Base-by-base conservation (phyloP, 1,140 invertebrate genomes). In the Oppia nitens region DNA sequence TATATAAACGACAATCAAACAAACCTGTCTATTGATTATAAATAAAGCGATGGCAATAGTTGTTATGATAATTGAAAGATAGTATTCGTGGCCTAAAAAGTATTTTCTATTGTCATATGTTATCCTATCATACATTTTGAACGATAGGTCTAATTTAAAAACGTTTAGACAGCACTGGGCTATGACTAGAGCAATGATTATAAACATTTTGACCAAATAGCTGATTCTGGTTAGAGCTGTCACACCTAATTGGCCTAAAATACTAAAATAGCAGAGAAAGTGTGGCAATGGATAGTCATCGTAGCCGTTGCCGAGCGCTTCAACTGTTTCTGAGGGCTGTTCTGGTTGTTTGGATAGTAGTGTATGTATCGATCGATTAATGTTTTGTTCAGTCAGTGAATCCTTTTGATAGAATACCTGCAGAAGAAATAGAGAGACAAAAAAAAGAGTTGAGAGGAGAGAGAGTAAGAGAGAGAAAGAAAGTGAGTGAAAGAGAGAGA, bases 181-280 rank as follows among this genome's bases (percentile, higher is more conserved):
- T 51, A 73, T 72, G 1, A 79, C 74, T 3, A 85, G 74, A 0
- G 76, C 52, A 20, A 80, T 64, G 68, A 85, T 78, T 23, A 85
- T 66, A 3, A 76, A 66, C 12, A 79, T 76, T 69, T 85, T 86
- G 63, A 77, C 74, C 17, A 84, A 67, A 70, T 85, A 82, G 58
- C 80, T 80, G 21, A 85, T 72, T 62, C 85, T 83, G 0, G 81
- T 79, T 53, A 85, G 78, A 63, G 85, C 77, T 3, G 83, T 79
- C 20, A 82, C 76, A 0, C 79, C 81, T 40, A 85, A 73, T 27
- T 86, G 68, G 32, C 81, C 78, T 26, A 86, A 69, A n/a, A 84
- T 78, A 47, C 75, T 75, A 65, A 82, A 80, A 69, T 82, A 80
- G 47, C 78, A 79, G 66, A 84, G 81, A 68, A 85, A 86, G 21